Evolutionary conservation across 1,140 invertebrate genomes (phyloP), one percentile per base, ranked within the genome.

Genomic region (Aphelenchoides avenae): DNA sequence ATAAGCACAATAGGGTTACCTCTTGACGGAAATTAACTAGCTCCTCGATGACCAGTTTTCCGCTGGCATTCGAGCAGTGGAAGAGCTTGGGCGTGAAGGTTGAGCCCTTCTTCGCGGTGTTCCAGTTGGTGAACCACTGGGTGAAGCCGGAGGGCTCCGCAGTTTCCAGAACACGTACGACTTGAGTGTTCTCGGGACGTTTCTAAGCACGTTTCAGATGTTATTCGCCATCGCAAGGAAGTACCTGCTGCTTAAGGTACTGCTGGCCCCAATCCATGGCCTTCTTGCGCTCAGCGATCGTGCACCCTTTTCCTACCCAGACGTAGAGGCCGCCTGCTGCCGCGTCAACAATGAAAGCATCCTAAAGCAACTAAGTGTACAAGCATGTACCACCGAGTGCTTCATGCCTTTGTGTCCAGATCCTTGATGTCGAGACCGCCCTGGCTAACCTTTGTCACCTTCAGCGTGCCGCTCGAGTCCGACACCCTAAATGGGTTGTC

Each of bases 301-400:
- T 86, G 30, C 87, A 84, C 31, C 84, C 82, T 68, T 85, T 87
- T 22, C 89, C 89, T 48, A 89, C 83, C 89, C 89, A 91, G 1
- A 88, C 87, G 76, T 85, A 91, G 37, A 91, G 83, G 29, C 86
- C 87, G 42, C 86, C 85, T 48, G 84, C 83, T 3, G 85, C 86
- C 5, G 87, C 86, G 76, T 91, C 88, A 72, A 91, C 77, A 54
- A 91, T 86, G 66, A 89, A 91, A 56, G 85, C 87, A 72, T 91
- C 88, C 83, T 66, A 2, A 11, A 4, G 49, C 4, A 1, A 7
- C 33, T 33, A 13, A 33, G 18, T 9, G 15, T 1, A 20, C 33
- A 15, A 29, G 22, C 15, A 65, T 51, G 22, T 2, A 11, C 29
- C 39, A 47, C 36, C 29, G 33, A 24, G 34, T 22, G 24, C 22